Base-by-base conservation (phyloP, 2,113 vertebrate species). In the Gadus chalcogrammus region DNA sequence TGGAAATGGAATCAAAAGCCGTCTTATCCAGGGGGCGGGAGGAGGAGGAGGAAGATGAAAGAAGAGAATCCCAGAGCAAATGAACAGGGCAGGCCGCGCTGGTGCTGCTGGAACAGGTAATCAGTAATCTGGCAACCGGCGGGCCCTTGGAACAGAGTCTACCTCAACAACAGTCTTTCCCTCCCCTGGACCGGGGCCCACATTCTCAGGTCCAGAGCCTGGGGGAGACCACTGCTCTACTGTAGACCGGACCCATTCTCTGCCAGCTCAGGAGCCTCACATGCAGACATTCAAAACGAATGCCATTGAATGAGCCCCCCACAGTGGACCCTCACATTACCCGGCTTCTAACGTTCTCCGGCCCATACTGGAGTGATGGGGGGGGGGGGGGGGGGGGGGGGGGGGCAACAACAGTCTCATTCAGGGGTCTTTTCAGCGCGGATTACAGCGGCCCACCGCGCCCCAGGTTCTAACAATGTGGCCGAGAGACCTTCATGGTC, bases 391-490 rank as follows among this genome's bases (percentile, higher is more conserved):
- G 59, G 22, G 20, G 27, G 18, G 55, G 20, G 67, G 31, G 52
- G 61, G 78, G 28, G 16, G 69, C 74, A 80, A 89, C 87, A 89
- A 85, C 73, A 87, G 76, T 35, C 72, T 78, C 84, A 85, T 87
- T 89, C 82, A 88, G 78, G 77, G 62, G 71, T 31, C 74, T 83
- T 88, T 88, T 89, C 85, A 88, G 65, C 17, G 0, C 42, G 71
- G 85, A 88, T 87, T 85, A 89, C 68, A 70, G 82, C 27, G 72
- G 78, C 80, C 82, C 78, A 84, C 76, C 74, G 74, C 74, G 85
- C 76, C 56, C 77, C 58, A 27, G 61, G 55, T 81, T 81, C 82
- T 68, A 88, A 89, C 88, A 90, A 88, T 85, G 85, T 80, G 75
- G 84, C 82, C 77, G 74, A 68, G 80, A 79, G 85, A 68, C 75